phyloP scores from a whole-genome alignment of 2,113 vertebrate species.

The Sakesphorus luctuosus region DNA sequence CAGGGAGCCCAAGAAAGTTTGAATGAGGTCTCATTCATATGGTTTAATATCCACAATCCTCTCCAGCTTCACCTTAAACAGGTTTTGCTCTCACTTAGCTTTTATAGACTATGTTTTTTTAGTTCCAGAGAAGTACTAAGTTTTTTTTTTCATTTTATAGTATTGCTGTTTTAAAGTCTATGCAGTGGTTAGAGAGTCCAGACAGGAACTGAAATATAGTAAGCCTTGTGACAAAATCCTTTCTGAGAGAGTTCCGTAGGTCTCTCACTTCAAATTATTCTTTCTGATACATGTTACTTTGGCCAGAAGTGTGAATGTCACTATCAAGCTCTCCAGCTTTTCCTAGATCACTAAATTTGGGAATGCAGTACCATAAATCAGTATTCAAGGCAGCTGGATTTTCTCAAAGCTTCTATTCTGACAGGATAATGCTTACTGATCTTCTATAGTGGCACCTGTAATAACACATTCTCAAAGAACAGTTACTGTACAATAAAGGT shows the following conservation, averaged over 20 bases:
- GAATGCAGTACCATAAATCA: slow-evolving; percentile 7
- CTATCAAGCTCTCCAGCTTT: not conserved
- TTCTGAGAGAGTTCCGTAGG: not conserved
- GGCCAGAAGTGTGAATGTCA: not conserved
- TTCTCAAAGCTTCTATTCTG: slow-evolving; percentile 52
- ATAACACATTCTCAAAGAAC: slow-evolving; percentile 38
- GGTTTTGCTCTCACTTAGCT: not conserved
- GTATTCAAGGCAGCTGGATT: slow-evolving; percentile 55
- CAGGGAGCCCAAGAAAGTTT: not conserved
- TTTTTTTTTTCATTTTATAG: not conserved
- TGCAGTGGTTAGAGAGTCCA: not conserved
- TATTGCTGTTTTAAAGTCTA: not conserved
- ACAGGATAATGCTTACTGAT: slow-evolving; percentile 60
- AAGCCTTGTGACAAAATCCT: not conserved
- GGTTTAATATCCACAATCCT: not conserved
- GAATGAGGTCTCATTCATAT: not conserved
- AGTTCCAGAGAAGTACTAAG: not conserved
- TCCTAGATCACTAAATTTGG: slow-evolving; percentile 30
- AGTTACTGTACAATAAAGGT: slow-evolving; percentile 31
- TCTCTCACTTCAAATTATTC: not conserved
- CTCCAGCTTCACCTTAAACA: not conserved
- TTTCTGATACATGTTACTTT: not conserved
- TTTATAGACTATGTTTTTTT: not conserved
- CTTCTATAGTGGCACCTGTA: not conserved
- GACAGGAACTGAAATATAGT: not conserved